Percentiles rank a stretch among this genome's conserved stretches.
These are phyloP conservation scores for Choloepus hoffmanni DNA, from an alignment of 2,113 vertebrate genomes.

Conservation along the genomic window DNA sequence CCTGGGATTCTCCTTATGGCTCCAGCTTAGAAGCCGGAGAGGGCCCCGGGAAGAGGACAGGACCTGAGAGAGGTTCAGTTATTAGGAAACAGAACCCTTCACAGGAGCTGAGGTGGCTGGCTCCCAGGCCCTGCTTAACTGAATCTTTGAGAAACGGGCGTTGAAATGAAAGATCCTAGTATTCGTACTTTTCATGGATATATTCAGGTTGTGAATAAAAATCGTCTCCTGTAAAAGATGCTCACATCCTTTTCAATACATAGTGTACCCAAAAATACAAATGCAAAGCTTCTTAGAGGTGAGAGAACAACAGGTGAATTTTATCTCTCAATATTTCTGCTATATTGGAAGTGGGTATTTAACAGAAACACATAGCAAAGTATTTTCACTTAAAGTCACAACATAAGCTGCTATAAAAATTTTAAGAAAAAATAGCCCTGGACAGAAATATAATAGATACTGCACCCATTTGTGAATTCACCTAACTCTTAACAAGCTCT, in stretches of 20 bases:
- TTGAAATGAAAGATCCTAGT: neutral
- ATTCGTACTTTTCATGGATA: neutral
- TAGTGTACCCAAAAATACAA: neutral
- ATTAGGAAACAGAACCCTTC: neutral
- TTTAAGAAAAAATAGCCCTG: neutral
- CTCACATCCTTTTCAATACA: neutral
- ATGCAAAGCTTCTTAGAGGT: neutral
- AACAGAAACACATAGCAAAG: neutral
- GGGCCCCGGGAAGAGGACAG: rapidly evolving
- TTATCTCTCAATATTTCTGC: neutral
- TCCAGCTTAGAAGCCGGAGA: neutral
- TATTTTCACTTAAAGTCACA: neutral
- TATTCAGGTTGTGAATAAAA: too few species aligned
- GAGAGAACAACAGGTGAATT: neutral
- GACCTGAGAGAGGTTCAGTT: rapidly evolving
- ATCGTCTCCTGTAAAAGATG: neutral
- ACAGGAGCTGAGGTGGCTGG: neutral
- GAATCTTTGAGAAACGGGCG: neutral
- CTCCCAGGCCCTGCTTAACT: neutral
- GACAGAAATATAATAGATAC: neutral
- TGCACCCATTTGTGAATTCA: neutral
- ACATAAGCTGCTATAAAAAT: constrained; percentile 6
- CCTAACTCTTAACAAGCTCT: constrained; percentile 32
- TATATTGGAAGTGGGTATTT: neutral
- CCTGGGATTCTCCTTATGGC: neutral